A percentile compares a stretch with the other conserved stretches of the same genome.
Conservation (phyloP, 2,113 vertebrate species). For the Casuarius casuarius region DNA sequence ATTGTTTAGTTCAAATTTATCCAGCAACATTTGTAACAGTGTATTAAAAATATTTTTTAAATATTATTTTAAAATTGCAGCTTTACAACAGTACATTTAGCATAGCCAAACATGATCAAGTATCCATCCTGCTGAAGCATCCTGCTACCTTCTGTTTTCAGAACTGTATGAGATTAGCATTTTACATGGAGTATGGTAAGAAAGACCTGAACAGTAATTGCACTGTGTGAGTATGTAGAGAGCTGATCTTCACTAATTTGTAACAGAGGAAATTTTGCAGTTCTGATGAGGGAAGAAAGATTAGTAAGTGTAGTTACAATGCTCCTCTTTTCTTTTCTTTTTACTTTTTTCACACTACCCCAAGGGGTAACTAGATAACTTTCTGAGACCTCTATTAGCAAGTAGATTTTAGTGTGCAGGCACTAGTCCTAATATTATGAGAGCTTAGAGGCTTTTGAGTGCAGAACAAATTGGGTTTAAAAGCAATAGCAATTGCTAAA, state of each 20-base stretch:
- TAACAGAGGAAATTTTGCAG: background rate
- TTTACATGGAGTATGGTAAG: background rate
- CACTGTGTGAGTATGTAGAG: background rate
- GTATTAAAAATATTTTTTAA: background rate
- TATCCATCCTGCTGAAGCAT: background rate
- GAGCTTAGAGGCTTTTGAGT: conserved; percentile 20
- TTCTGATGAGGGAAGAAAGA: background rate
- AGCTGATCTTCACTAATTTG: background rate
- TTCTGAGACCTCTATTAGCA: background rate
- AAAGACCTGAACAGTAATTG: background rate
- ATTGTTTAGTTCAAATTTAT: background rate
- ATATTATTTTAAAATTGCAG: background rate
- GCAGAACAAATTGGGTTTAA: conserved; percentile 17
- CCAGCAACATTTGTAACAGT: background rate
- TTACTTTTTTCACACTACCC: background rate
- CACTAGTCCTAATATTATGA: background rate
- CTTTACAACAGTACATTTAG: background rate
- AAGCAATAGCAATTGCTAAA: conserved; percentile 9
- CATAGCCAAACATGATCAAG: background rate
- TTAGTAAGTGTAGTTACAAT: background rate
- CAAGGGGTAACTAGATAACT: background rate
- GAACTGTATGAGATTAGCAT: background rate
- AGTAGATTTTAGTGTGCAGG: background rate
- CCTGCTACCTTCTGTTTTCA: background rate
- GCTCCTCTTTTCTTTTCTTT: background rate